phyloP scores from a whole-genome alignment of 1,140 invertebrate species.

The Meloidogyne chitwoodi region DNA sequence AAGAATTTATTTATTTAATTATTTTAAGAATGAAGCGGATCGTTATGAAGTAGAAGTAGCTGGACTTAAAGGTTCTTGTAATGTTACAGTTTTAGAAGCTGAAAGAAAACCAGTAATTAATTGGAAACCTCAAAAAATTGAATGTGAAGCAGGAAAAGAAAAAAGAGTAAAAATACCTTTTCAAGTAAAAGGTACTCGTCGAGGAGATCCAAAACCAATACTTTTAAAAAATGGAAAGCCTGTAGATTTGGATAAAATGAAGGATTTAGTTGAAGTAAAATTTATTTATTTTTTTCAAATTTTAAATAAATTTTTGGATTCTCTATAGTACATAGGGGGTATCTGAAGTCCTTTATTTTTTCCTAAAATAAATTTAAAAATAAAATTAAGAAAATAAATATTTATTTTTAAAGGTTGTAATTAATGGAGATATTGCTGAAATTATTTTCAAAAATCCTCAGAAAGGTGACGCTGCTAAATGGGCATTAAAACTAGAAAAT shows the following conservation, averaged over 20 bases:
- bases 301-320: background rate
- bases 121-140: slow-evolving; percentile 58
- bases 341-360: too few relatives aligned
- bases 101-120: slow-evolving; percentile 56
- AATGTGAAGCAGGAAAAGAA: slow-evolving; percentile 59
- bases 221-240: slow-evolving; percentile 58
- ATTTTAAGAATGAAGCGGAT: slow-evolving; percentile 50
- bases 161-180: slow-evolving; percentile 52
- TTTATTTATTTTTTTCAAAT: background rate
- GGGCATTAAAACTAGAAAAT: slow-evolving; percentile 55
- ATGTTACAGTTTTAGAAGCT: slow-evolving; percentile 47
- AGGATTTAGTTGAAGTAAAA: slow-evolving; percentile 31
- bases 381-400: slow-evolving; percentile 1
- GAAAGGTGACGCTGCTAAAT: slow-evolving; percentile 54
- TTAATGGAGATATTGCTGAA: slow-evolving; percentile 57
- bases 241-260: slow-evolving; percentile 51
- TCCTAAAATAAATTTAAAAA: too few relatives aligned
- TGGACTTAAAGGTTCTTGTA: slow-evolving; percentile 50
- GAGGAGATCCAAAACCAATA: slow-evolving; percentile 57
- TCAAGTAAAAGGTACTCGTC: slow-evolving; percentile 55
- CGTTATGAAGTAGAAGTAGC: slow-evolving; percentile 57
- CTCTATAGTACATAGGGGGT: too few relatives aligned
- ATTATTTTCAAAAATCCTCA: slow-evolving; percentile 60
- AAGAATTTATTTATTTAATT: background rate
- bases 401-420: slow-evolving; percentile 42